Evolutionary conservation across 1,140 invertebrate species (phyloP), one percentile per base, ranked within the genome.

Genomic region (Temnothorax nylanderi): DNA sequence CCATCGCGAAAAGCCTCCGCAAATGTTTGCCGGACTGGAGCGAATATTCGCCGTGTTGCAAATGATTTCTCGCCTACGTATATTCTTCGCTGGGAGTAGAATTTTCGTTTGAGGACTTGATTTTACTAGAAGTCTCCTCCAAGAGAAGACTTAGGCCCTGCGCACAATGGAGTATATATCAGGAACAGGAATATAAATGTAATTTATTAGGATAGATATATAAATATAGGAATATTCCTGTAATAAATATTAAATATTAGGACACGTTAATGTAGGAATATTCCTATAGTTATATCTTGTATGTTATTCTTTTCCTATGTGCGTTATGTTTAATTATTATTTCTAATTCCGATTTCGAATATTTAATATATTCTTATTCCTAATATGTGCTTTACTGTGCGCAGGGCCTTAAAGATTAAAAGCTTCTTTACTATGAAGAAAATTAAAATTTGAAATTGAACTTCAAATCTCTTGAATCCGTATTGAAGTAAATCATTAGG

Each of bases 1-100:
- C 69, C 69, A 74, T 44, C 76, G 51, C 37, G 74, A 18, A 67
- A 80, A 67, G n/a, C 37, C 26, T n/a, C 54, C 6, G 41, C 80
- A 34, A 74, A 60, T 60, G 54, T 75, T 47, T 16, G 41, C 34
- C 11, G n/a, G 16, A 58, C 16, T 21, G 11, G 11, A 60, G 11
- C 18, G 4, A 74, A 72, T 56, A 21, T 41, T 37, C 10, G 21
- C 16, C 13, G 13, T 18, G 5, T 21, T 10, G 26, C 44, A 7
- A 51, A 26, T 11, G 1, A 47, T 56, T 37, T 56, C 18, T 58
- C 51, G 8, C 4, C 37, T 58, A 16, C 18, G 16, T 0, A 65
- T 21, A 64, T 8, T 37, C 7, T 82, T 13, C 7, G 21, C 6
- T 13, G 5, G 5, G 3, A 41, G 18, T 41, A 37, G 8, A 44